phyloP scores from a whole-genome alignment of 2,888 invertebrate species.

The Liodrosophila aerea region DNA sequence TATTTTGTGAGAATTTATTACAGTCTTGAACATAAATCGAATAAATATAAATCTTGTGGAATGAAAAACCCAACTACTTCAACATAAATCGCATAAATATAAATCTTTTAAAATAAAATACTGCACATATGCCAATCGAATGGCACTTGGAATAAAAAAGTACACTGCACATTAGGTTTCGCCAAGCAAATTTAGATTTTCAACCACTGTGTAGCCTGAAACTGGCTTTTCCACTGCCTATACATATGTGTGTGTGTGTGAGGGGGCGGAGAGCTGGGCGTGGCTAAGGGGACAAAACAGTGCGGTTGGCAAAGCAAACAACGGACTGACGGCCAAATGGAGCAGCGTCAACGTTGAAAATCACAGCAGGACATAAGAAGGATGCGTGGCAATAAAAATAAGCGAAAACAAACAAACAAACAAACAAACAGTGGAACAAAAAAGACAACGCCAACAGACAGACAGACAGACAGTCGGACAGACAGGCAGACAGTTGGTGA shows the following conservation, averaged over 20 bases:
- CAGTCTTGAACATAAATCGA: too few species aligned
- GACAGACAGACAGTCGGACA: conserved; percentile 4
- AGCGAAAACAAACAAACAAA: conserved; percentile 57
- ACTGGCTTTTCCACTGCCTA: background rate
- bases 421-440: conserved; percentile 27
- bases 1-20: too few species aligned
- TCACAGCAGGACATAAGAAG: conserved; percentile 68
- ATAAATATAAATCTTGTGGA: too few species aligned
- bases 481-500: conserved; percentile 25
- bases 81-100: too few species aligned
- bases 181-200: too few species aligned
- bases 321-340: conserved; percentile 20
- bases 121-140: too few species aligned
- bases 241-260: conserved; percentile 1
- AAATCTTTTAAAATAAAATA: too few species aligned
- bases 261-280: conserved; percentile 25
- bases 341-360: conserved; percentile 39
- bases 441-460: background rate
- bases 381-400: conserved; percentile 68
- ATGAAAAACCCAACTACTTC: too few species aligned
- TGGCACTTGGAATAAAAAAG: too few species aligned
- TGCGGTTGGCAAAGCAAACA: conserved; percentile 56
- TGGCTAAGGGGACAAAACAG: conserved; percentile 44
- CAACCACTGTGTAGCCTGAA: too few species aligned
- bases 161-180: too few species aligned